Conservation (phyloP, 2,797 vertebrate genomes). For the Staurois parvus region DNA sequence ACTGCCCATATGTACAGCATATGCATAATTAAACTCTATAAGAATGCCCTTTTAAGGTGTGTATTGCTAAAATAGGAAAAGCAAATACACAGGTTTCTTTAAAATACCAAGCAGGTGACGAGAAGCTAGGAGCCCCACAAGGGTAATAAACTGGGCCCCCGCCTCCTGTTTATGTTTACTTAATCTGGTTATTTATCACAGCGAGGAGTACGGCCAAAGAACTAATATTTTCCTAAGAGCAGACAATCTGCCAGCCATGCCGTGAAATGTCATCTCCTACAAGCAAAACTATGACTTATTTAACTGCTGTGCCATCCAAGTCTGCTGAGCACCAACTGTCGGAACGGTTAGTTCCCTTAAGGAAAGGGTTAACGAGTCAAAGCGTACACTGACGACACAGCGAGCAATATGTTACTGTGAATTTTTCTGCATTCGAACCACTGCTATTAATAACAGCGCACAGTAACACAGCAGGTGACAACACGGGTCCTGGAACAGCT, state of each 20-base stretch:
- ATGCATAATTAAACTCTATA: not conserved
- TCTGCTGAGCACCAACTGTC: not conserved
- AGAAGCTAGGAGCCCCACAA: not conserved
- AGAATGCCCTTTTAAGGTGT: too few relatives aligned
- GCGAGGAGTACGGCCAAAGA: not conserved
- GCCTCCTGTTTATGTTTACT: constrained; percentile 5
- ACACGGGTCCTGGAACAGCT: constrained; percentile 40
- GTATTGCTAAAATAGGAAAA: not conserved
- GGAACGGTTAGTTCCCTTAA: not conserved
- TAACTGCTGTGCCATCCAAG: not conserved
- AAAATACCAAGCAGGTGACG: not conserved
- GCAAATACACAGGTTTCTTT: not conserved
- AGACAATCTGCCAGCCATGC: constrained; percentile 25
- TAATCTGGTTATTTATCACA: constrained; percentile 38
- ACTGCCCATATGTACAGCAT: too few relatives aligned
- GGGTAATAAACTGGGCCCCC: not conserved
- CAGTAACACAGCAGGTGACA: constrained; percentile 53
- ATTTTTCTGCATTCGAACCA: constrained; percentile 41
- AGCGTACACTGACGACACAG: constrained; percentile 20
- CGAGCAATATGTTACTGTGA: constrained; percentile 44
- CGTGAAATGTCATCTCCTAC: constrained; percentile 14
- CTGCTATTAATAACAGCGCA: constrained; percentile 44
- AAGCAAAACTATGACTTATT: constrained; percentile 19
- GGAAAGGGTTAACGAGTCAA: constrained; percentile 26
- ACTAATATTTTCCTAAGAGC: constrained; percentile 20